Evolutionary conservation across 2,797 vertebrate species (phyloP), one percentile per base, ranked within the genome.

Genomic region (Hemibagrus guttatus): DNA sequence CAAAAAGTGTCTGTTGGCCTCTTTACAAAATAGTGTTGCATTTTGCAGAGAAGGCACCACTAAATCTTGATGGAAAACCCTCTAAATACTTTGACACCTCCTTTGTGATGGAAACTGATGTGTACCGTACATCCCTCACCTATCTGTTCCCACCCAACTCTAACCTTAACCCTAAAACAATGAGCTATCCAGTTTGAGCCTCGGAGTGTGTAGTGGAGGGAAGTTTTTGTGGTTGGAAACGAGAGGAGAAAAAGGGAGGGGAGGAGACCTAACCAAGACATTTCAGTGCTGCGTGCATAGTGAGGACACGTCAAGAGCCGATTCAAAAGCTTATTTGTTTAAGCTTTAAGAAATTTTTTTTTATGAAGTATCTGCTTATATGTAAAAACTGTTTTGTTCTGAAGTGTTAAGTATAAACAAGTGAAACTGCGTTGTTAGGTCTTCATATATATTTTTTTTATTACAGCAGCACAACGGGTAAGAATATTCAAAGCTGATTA

Each of bases 311-410:
- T 87, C 84, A 84, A 87, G 89, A 91, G 89, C 92, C 94, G 92
- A 17, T 26, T 17, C 17, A 68, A 84, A 69, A 52, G 35, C 86
- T 46, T n/a, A 16, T 76, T 46, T 76, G 74, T 63, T 49, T 49
- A 49, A 63, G 54, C 46, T 49, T 49, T 72, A 71, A 80, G 9
- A 88, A 13, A 83, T 26, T 91, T 84, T 90, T 90, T 91, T 91
- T 92, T 89, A 87, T 91, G 88, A 88, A 76, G 89, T 92, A 3
- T 91, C 92, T 92, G 90, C 90, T 89, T 92, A 85, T 89, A 90
- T 93, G 92, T 92, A 89, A 90, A 93, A 90, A 92, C 90, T 86
- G 89, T 91, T 92, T 79, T 72, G 17, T 7, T 19, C 9, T 23
- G 21, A 35, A 85, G 46, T 6, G 13, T 75, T 52, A 87, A 80